Conservation (phyloP, 2,797 vertebrate genomes). For the Phylloscopus collybita region DNA sequence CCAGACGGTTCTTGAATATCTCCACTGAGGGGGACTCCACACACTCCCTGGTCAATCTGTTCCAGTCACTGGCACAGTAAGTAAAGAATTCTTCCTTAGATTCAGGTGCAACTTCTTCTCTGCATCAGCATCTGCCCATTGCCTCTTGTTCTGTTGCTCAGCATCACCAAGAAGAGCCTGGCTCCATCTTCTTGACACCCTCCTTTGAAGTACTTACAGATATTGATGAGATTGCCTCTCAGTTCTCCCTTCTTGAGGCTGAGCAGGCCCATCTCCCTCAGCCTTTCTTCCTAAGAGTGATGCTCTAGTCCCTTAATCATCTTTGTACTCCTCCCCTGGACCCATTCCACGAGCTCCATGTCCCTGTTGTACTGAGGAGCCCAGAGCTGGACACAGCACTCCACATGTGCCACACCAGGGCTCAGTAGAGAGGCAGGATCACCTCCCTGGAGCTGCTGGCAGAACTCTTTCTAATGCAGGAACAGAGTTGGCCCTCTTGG, state of each 20-base stretch:
- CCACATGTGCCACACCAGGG: background rate
- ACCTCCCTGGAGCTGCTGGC: background rate
- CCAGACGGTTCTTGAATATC: background rate
- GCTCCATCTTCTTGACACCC: background rate
- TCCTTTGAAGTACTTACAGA: background rate
- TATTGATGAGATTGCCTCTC: fast-evolving
- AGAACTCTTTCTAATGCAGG: background rate
- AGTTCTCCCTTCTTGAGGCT: background rate
- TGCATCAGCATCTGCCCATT: background rate
- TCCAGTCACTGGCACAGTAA: background rate
- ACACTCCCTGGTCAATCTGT: fast-evolving
- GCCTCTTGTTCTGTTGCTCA: too few relatives aligned
- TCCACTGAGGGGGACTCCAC: background rate
- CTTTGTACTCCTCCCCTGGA: too few relatives aligned
- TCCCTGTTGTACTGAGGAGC: background rate
- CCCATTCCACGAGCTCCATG: background rate
- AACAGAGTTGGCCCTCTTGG: fast-evolving
- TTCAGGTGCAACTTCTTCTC: background rate
- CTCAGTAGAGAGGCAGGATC: background rate
- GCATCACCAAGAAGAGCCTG: background rate
- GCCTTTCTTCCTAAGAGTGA: background rate
- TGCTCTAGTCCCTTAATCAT: background rate
- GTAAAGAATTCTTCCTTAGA: background rate
- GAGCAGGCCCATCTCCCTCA: background rate
- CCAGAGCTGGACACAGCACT: background rate